Percentiles rank a stretch among this genome's conserved stretches.
phyloP scores from a whole-genome alignment of 2,797 vertebrate species.

The Lacerta viridis region DNA sequence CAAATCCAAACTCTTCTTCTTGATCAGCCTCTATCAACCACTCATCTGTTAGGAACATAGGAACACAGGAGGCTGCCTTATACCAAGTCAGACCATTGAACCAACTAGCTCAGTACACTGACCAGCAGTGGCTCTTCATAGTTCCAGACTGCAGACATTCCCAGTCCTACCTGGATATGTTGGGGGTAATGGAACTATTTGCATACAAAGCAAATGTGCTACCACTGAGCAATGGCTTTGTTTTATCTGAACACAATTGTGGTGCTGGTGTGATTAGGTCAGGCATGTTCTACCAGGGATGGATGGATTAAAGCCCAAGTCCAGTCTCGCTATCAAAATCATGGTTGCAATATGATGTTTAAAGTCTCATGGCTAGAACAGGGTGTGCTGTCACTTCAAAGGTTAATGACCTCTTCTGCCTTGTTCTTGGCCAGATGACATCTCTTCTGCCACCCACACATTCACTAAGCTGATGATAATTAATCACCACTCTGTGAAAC shows the following conservation, averaged over 20 bases:
- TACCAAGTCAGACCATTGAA: no score
- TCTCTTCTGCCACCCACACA: constrained; percentile 1
- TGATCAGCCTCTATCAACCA: background rate
- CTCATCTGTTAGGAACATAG: background rate
- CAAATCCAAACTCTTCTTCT: no score
- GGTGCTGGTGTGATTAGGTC: background rate
- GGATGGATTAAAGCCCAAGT: background rate
- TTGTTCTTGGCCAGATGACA: constrained; percentile 5
- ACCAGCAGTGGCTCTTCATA: no score
- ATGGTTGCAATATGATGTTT: constrained; percentile 22
- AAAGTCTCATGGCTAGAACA: constrained; percentile 21
- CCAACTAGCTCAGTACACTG: no score
- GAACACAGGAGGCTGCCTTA: no score
- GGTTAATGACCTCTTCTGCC: constrained; percentile 14
- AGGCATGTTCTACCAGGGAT: background rate
- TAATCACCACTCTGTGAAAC: constrained; percentile 30
- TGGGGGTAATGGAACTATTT: no score
- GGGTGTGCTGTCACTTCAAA: background rate
- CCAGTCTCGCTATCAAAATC: background rate
- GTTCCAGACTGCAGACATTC: no score
- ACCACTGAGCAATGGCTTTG: background rate
- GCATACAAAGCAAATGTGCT: no score
- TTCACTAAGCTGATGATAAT: constrained; percentile 28
- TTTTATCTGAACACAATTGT: background rate
- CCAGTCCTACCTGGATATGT: no score